Base-by-base conservation (phyloP, 2,797 vertebrate species). In the Megalops cyprinoides region DNA sequence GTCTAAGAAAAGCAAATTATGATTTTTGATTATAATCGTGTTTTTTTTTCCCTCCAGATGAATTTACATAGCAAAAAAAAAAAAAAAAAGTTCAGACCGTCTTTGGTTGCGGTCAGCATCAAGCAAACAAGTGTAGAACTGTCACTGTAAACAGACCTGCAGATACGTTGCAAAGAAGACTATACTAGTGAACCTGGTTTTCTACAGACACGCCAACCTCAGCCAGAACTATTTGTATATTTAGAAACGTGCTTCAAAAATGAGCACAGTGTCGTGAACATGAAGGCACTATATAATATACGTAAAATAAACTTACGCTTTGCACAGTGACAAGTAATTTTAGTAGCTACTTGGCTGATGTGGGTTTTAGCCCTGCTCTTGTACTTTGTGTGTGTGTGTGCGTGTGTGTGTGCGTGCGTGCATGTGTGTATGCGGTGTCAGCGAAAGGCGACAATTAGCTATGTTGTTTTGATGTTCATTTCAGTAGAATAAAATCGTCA, bases 261-360 rank as follows among this genome's bases (percentile, higher is more conserved):
- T 44, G 37, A 56, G 53, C 69, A 80, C 51, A 44, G 23, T 80
- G 55, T 74, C 74, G 8, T 15, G 39, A 62, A 49, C 8, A 39
- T 55, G 71, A 74, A 31, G 46, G 74, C 74, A 53, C 28, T 25
- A 42, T 20, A 14, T 44, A 39, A 10, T 34, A 39, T 12, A 2
- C 42, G 20, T n/a, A 58, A 53, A 56, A 58, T 42, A 42, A 20
- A 42, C 18, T 18, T 31, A 25, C 42, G 55, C 28, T 74, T 74
- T 60, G 73, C 71, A 44, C 55, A 58, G 55, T 69, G 60, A 25
- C 15, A 18, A 62, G 23, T 62, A 3, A 80, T 80, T 80, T 62
- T 58, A 60, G 71, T 58, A 37, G 55, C 42, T 39, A 48, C 42
- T 80, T 55, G 48, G 20, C 12, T n/a, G 18, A 8, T 58, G 5